These are phyloP conservation scores for Brachypalpus laphriformis DNA, from an alignment of 2,888 invertebrate species.

Conservation along the genomic window DNA sequence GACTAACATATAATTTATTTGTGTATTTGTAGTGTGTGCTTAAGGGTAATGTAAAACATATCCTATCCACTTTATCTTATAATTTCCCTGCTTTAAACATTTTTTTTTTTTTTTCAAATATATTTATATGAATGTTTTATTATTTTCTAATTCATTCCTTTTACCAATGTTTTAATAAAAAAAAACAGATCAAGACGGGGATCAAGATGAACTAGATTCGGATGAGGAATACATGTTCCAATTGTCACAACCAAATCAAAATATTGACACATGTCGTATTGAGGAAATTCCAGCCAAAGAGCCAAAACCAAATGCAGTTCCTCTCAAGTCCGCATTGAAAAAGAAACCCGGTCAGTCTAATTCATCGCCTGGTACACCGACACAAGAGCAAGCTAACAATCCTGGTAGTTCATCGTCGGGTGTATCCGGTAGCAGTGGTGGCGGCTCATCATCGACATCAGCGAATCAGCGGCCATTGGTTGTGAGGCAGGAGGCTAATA, in stretches of 20 bases:
- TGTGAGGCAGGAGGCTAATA: constrained; percentile 90
- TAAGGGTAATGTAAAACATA: constrained; percentile 51
- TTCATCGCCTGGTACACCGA: constrained; percentile 87
- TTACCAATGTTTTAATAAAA: not conserved
- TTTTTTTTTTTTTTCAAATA: not conserved
- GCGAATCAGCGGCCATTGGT: constrained; percentile 85
- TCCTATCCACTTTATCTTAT: constrained; percentile 8
- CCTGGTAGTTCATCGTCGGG: constrained; percentile 73
- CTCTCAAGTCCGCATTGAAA: constrained; percentile 95
- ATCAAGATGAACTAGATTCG: constrained; percentile 87
- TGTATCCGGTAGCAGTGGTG: constrained; percentile 60
- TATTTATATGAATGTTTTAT: constrained; percentile 1
- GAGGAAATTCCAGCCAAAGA: constrained; percentile 97
- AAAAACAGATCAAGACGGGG: constrained; percentile 83
- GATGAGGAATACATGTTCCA: constrained; percentile 86
- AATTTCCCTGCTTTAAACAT: constrained; percentile 45
- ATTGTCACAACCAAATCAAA: constrained; percentile 86
- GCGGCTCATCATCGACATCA: constrained; percentile 74
- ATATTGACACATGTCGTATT: constrained; percentile 91
- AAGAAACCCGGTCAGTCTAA: constrained; percentile 85
- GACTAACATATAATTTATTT: constrained; percentile 36
- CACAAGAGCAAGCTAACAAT: constrained; percentile 85
- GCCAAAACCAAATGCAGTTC: constrained; percentile 95
- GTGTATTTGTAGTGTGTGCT: constrained; percentile 42
- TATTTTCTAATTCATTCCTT: not conserved